Conservation (phyloP, 37 sponge, comb jelly and placozoan genomes). For the Aplysina aerophoba region DNA sequence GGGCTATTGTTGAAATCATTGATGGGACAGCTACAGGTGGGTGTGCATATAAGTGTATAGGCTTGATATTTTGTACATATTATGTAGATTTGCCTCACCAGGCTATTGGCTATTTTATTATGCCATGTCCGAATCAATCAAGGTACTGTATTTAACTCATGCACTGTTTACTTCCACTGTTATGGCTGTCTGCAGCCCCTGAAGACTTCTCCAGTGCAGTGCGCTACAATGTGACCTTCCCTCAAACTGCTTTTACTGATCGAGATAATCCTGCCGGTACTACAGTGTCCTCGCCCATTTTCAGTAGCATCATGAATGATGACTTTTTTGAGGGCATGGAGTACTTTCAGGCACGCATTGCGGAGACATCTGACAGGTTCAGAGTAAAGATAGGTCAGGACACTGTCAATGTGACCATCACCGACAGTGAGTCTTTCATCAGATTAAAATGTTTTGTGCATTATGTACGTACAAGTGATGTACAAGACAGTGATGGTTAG, state of each 20-base stretch:
- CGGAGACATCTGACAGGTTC: background rate
- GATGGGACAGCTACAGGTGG: slow-evolving; percentile 3
- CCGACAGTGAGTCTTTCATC: background rate
- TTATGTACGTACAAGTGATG: background rate
- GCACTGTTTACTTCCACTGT: too few relatives aligned
- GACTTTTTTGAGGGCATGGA: slow-evolving; percentile 1
- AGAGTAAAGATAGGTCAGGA: background rate
- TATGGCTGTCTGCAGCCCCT: background rate
- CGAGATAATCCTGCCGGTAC: background rate
- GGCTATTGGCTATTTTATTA: too few relatives aligned
- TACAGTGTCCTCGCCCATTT: background rate
- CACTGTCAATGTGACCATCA: background rate
- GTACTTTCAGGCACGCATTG: background rate
- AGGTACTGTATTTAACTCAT: too few relatives aligned
- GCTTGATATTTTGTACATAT: too few relatives aligned
- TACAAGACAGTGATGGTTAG: too few relatives aligned
- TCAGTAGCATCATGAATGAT: background rate
- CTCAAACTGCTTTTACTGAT: background rate
- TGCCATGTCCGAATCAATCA: too few relatives aligned
- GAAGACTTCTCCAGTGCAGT: background rate
- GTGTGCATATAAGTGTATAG: too few relatives aligned
- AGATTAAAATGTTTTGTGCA: too few relatives aligned
- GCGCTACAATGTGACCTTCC: background rate
- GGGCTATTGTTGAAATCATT: background rate
- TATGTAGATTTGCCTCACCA: too few relatives aligned